Percentiles rank a stretch among this genome's conserved stretches.
Evolutionary conservation across 2,888 invertebrate genomes (phyloP).

Genomic region (Mimachlamys varia): DNA sequence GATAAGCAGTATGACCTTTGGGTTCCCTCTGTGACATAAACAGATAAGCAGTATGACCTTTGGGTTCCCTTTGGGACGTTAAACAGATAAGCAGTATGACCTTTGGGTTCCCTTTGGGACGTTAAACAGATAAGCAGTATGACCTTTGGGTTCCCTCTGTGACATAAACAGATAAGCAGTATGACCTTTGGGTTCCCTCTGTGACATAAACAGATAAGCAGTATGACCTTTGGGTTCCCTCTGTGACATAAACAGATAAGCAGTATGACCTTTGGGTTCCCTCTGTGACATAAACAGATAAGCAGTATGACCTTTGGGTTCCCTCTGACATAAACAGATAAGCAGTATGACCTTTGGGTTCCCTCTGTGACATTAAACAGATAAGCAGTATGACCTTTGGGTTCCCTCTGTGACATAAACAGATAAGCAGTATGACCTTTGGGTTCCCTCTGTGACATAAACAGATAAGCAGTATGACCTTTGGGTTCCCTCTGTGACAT

Average conservation of each 20-base stretch:
- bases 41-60: background rate
- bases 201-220: background rate
- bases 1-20: background rate
- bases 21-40: background rate
- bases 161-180: background rate
- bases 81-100: background rate
- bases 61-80: background rate
- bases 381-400: background rate
- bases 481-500: background rate
- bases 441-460: background rate
- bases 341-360: background rate
- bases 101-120: background rate
- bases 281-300: background rate
- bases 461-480: background rate
- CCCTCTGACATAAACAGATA: background rate
- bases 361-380: background rate
- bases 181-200: background rate
- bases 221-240: background rate
- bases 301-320: background rate
- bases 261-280: background rate
- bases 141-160: background rate
- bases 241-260: background rate
- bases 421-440: background rate
- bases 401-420: background rate
- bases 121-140: background rate